Conservation (phyloP, 2,888 invertebrate species). For the Calameuta pallipes region DNA sequence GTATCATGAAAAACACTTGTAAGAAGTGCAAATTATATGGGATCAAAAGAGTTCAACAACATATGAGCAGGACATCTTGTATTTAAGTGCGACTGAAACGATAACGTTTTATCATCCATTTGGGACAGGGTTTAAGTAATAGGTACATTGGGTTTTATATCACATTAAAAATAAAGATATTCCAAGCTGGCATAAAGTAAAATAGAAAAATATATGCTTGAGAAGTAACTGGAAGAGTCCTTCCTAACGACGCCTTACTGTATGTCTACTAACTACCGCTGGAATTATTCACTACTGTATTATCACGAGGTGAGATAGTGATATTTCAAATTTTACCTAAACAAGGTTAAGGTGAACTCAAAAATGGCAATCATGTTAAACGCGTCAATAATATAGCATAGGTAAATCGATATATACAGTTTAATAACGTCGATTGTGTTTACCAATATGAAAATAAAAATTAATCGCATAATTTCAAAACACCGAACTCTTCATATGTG, state of each 20-base stretch:
- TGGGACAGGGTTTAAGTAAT: not conserved
- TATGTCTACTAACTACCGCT: constrained; percentile 12
- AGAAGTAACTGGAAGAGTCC: constrained; percentile 30
- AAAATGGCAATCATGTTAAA: not conserved
- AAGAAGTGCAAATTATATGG: constrained; percentile 2
- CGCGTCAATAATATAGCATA: not conserved
- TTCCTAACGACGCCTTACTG: constrained; percentile 34
- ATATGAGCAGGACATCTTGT: not conserved
- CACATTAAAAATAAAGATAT: constrained; percentile 7
- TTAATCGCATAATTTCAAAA: not conserved
- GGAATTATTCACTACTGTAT: constrained; percentile 10
- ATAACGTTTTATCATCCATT: not conserved
- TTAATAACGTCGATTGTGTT: not conserved
- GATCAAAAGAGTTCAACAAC: not conserved
- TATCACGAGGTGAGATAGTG: constrained; percentile 7
- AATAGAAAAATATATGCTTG: constrained; percentile 23
- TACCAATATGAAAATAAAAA: not conserved
- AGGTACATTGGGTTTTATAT: constrained; percentile 1
- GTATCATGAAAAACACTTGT: not conserved
- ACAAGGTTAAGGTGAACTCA: not conserved
- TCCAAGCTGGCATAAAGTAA: not conserved
- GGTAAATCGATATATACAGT: not conserved
- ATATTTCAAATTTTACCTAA: constrained; percentile 7
- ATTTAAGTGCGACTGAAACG: not conserved
- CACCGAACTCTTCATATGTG: not conserved